Evolutionary conservation across 2,797 vertebrate species (phyloP), one percentile per base, ranked within the genome.

Genomic region (Threskiornis aethiopicus): DNA sequence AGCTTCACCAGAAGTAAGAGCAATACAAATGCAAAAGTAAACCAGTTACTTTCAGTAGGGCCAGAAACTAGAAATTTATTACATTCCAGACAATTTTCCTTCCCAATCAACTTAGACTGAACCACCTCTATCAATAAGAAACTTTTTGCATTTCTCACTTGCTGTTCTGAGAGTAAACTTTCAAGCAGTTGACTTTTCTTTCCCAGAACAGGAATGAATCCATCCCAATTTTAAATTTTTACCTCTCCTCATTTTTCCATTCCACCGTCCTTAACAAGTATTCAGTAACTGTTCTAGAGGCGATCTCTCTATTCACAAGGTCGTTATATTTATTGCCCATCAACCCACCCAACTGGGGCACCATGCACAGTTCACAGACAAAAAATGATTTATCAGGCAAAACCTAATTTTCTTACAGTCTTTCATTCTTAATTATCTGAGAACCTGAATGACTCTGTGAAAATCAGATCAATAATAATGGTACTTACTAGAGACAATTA

Each of bases 401-500:
- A 89, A 92, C 65, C 65, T 58, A 61, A 24, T 86, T 89, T 96
- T 76, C 9, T 17, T 81, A 39, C 16, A 55, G 57, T 35, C 13
- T 67, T 80, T 54, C 9, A 33, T 76, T 78, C 42, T 58, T 71
- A 58, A 61, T 75, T 76, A 58, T 44, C 58, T 35, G 22, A 92
- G 51, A 58, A 82, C 5, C 11, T 37, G 11, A 69, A 58, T 33
- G 37, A 61, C 17, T 57, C 18, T 42, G 21, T 73, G 31, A 79
- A 91, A 62, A 39, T 42, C 3, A 44, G 7, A 84, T 73, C 1
- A 83, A 19, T 35, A 14, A 29, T 24, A 81, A 65, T 14, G 11
- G 37, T 90, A 97, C 97, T 97, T 94, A 97, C 97, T 17, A 13
- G 95, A 93, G 46, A 97, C 3, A 13, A 93, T 86, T 8, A 97